Evolutionary conservation across 2,888 invertebrate genomes (phyloP), one percentile per base, ranked within the genome.

Genomic region (Nemurella pictetii): DNA sequence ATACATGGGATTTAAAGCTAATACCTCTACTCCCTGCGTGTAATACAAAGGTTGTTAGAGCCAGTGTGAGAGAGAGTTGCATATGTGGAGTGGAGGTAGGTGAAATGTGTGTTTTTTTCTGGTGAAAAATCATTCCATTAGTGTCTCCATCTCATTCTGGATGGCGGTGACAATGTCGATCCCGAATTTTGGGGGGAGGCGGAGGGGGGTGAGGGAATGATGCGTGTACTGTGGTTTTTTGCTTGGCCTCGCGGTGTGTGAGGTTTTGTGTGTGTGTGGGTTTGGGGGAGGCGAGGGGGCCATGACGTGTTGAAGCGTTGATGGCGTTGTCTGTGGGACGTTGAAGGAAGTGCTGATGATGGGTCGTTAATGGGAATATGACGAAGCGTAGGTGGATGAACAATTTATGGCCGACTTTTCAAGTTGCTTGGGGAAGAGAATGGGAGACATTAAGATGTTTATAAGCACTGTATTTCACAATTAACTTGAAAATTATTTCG

Each of bases 91-190:
- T 55, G 55, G 55, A 55, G 55, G 55, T 78, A 78, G 78, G 78
- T 78, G 74, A 25, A 78, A 30, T 78, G 29, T 30, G 78, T 78
- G 28, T 30, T 78, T 78, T 78, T 78, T 55, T 20, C 55, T 55
- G 55, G 9, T 78, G 30, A 78, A 78, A 78, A 78, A 78, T 78
- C 30, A 78, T 78, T 78, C 78, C 78, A 78, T 78, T 78, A 78
- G 30, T 28, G 78, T 30, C 30, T 78, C 78, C 55, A 20, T 55
- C 55, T 55, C 55, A 55, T 55, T 55, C 55, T 55, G 20, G 55
- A 2, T 2, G 15, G 20, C 20, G 55, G 55, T 55, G 55, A 55
- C 55, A 55, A 20, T 55, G 55, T 55, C 55, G 55, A 55, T 55
- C 55, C 55, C 9, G 55, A 55, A 55, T 55, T 55, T 3, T 12